phyloP scores from a whole-genome alignment of 1,140 invertebrate genomes.

The Procambarus clarkii region DNA sequence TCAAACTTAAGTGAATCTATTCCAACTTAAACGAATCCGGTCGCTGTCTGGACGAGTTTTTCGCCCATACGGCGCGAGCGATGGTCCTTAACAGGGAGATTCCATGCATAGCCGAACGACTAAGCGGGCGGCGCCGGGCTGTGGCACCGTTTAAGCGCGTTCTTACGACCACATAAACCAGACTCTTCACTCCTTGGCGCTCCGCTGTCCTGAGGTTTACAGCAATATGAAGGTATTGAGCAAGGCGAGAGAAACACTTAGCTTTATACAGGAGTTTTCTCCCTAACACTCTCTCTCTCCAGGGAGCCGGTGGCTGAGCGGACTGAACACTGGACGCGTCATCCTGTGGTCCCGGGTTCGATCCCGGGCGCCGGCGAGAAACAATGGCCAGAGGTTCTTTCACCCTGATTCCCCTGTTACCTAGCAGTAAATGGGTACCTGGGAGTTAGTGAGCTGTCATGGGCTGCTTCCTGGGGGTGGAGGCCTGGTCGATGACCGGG shows the following conservation, averaged over 20 bases:
- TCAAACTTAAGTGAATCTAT: not conserved
- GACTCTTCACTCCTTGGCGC: not conserved
- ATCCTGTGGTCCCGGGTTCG: too few species aligned
- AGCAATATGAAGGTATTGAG: not conserved
- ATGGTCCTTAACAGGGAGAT: constrained; percentile 24
- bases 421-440: too few species aligned
- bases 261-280: too few species aligned
- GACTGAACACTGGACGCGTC: too few species aligned
- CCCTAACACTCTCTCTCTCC: too few species aligned
- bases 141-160: not conserved
- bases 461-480: too few species aligned
- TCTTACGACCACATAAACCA: constrained; percentile 1
- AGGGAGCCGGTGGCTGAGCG: too few species aligned
- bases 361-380: too few species aligned
- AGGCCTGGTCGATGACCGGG: too few species aligned
- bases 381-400: too few species aligned
- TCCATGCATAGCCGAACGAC: constrained; percentile 26
- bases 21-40: not conserved
- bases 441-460: too few species aligned
- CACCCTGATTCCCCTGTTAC: too few species aligned
- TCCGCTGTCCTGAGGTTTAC: not conserved
- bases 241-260: not conserved
- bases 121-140: not conserved
- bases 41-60: not conserved
- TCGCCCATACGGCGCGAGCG: not conserved